Evolutionary conservation across 2,113 vertebrate genomes (phyloP).

Genomic region (Galeopterus variegatus): DNA sequence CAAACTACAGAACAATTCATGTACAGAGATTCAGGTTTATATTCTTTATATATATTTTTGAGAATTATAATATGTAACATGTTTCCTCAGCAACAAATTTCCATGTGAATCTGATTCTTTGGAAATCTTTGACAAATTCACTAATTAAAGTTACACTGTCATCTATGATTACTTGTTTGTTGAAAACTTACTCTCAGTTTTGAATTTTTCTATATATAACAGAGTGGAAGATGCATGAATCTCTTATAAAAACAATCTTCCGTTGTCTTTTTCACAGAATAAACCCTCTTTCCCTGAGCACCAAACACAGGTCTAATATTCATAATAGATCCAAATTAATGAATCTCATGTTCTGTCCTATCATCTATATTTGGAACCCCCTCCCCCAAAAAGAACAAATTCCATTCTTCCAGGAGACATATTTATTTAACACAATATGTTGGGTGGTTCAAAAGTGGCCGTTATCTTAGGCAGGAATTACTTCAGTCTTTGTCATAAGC

Average conservation of each 20-base stretch:
- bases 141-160: neutral
- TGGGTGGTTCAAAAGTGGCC: neutral
- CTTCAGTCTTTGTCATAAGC: neutral
- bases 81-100: conserved; percentile 34
- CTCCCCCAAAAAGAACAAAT: neutral
- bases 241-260: neutral
- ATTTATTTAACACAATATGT: neutral
- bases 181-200: neutral
- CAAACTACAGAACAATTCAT: neutral
- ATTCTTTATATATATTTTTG: neutral
- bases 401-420: neutral
- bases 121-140: conserved; percentile 14
- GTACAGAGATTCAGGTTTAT: neutral
- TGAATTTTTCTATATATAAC: neutral
- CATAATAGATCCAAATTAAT: neutral
- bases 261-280: neutral
- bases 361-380: neutral
- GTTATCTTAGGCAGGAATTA: neutral
- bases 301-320: neutral
- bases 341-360: neutral
- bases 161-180: conserved; percentile 24
- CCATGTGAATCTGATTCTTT: neutral
- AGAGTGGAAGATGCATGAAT: neutral
- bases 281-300: neutral
- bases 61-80: neutral